These are phyloP conservation scores for Sebastes miniatus DNA, from an alignment of 2,797 vertebrate species.

Conservation along the genomic window DNA sequence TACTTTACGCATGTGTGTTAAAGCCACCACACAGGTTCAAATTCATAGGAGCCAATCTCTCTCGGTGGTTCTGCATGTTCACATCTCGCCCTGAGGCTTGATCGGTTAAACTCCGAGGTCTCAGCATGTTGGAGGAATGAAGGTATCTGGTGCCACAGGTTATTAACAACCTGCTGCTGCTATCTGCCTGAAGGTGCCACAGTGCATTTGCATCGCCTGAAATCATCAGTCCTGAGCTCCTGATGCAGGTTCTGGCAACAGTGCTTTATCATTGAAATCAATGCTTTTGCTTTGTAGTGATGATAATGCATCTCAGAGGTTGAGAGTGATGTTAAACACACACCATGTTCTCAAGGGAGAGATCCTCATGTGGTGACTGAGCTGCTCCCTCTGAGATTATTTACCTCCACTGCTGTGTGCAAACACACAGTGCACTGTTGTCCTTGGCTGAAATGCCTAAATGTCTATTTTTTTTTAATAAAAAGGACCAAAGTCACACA, in stretches of 20 bases:
- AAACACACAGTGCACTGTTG: conserved; percentile 74
- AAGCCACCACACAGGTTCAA: conserved; percentile 10
- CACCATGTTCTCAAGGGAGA: neutral
- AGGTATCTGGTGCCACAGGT: conserved; percentile 15
- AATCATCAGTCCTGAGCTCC: neutral
- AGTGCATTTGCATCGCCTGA: neutral
- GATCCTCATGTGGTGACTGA: conserved; percentile 5
- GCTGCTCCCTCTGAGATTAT: conserved; percentile 81
- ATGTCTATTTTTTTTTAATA: neutral
- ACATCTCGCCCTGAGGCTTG: neutral
- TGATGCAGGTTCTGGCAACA: neutral
- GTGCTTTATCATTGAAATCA: too few species aligned
- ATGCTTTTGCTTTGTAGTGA: neutral
- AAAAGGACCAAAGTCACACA: neutral
- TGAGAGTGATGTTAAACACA: neutral
- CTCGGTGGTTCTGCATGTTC: neutral
- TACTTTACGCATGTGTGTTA: neutral
- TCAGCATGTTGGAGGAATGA: conserved; percentile 50
- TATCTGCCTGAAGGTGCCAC: neutral
- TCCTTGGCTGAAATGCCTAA: conserved; percentile 20
- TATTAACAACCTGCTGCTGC: conserved; percentile 26
- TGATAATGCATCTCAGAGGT: neutral
- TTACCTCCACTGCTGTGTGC: conserved; percentile 75
- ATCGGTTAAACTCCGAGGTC: conserved; percentile 30
- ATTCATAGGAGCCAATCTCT: conserved; percentile 27